These are phyloP conservation scores for Anas acuta DNA, from an alignment of 2,797 vertebrate genomes.

Conservation along the genomic window DNA sequence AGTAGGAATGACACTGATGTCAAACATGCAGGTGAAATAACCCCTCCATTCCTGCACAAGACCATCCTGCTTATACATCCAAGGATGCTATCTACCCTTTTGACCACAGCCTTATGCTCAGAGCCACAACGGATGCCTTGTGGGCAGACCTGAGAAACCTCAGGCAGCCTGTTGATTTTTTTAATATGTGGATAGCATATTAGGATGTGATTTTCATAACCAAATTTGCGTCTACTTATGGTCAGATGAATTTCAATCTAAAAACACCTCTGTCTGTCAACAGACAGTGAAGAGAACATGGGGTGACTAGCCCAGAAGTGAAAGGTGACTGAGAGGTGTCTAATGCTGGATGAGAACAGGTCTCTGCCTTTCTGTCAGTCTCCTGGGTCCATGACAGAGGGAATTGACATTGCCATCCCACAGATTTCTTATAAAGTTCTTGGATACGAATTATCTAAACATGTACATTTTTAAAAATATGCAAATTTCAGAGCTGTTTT, in stretches of 20 bases:
- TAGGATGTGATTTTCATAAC: neutral
- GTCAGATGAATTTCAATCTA: neutral
- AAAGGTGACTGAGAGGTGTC: neutral
- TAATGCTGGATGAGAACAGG: neutral
- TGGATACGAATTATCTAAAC: neutral
- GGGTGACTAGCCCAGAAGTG: neutral
- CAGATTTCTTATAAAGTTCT: neutral
- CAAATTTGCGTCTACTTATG: neutral
- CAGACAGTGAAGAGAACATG: neutral
- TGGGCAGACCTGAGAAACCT: neutral
- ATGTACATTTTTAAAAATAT: neutral
- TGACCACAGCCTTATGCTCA: rapidly evolving
- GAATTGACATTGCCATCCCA: neutral
- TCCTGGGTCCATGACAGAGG: neutral
- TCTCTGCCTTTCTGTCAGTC: neutral
- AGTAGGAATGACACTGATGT: neutral
- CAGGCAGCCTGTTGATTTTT: neutral
- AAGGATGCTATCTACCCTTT: neutral
- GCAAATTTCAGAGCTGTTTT: neutral
- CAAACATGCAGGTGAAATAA: neutral
- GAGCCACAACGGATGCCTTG: rapidly evolving
- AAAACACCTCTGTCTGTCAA: neutral
- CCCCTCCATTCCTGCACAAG: neutral
- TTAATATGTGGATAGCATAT: neutral
- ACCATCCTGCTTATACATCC: neutral